These are phyloP conservation scores for Rhopilema esculentum DNA, from an alignment of 30 jellyfish, hydroid and myxozoan species.

Conservation along the genomic window DNA sequence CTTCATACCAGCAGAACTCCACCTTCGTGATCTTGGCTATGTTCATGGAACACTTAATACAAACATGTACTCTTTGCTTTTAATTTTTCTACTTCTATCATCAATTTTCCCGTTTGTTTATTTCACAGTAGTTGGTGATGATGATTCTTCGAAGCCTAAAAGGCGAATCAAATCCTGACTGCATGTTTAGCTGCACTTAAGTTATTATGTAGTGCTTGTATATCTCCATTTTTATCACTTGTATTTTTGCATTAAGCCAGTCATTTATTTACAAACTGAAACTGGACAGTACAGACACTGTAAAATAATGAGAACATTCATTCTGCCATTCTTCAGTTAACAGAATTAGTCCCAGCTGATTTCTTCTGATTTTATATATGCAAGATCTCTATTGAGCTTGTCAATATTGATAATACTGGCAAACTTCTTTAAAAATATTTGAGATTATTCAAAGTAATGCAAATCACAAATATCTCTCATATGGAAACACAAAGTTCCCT, in stretches of 20 bases:
- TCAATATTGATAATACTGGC: too few species aligned
- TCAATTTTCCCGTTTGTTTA: slow-evolving; percentile 73
- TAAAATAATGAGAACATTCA: too few species aligned
- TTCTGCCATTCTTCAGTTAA: too few species aligned
- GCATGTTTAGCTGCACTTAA: background rate
- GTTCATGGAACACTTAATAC: slow-evolving; percentile 58
- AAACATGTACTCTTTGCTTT: slow-evolving; percentile 27
- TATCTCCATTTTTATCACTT: background rate
- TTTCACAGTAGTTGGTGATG: slow-evolving; percentile 69
- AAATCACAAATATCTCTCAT: too few species aligned
- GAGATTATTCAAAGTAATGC: too few species aligned
- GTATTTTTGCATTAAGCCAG: background rate
- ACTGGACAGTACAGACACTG: background rate
- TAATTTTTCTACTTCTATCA: slow-evolving; percentile 51
- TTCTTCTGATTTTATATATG: too few species aligned
- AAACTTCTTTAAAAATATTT: too few species aligned
- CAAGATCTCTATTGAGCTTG: too few species aligned
- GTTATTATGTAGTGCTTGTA: background rate
- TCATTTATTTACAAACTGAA: background rate
- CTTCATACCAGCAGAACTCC: slow-evolving; percentile 85
- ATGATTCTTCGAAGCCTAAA: slow-evolving; percentile 37
- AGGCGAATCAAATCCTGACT: slow-evolving; percentile 38
- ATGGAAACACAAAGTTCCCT: too few species aligned
- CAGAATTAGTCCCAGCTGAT: too few species aligned
- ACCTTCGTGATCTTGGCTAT: slow-evolving; percentile 77